Base-by-base conservation (phyloP, 2,888 invertebrate genomes). In the Junonia oenone region DNA sequence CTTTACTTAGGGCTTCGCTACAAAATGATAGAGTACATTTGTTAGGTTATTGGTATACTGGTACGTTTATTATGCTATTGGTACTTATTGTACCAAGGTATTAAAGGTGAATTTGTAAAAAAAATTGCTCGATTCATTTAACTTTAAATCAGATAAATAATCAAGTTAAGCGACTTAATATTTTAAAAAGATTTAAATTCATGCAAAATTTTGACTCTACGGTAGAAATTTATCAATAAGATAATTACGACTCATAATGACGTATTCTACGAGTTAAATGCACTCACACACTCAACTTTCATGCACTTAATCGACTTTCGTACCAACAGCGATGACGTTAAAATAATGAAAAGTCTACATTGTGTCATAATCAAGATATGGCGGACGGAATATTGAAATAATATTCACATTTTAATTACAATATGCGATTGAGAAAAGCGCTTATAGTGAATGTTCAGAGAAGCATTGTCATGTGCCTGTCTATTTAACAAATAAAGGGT, bases 1-100 rank as follows among this genome's bases (percentile, higher is more conserved):
- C 93, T 56, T 93, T 92, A 64, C 94, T 94, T 57, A 95, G 76
- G 37, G 94, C 93, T 79, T 95, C 95, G 70, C 94, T 94, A 73
- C 61, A 83, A 85, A 67, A 33, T 55, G 62, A 35, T 13, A 35
- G 6, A 35, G 6, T 13, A 13, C 8, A 11, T 19, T 6, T 38
- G 8, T n/a, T n/a, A n/a, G n/a, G n/a, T n/a, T n/a, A n/a, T n/a
- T n/a, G n/a, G n/a, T n/a, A n/a, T n/a, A n/a, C n/a, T n/a, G n/a
- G n/a, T n/a, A n/a, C n/a, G n/a, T n/a, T n/a, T n/a, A n/a, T n/a
- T n/a, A n/a, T n/a, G n/a, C n/a, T n/a, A n/a, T n/a, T n/a, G n/a
- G n/a, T n/a, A n/a, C n/a, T n/a, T n/a, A n/a, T n/a, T n/a, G n/a
- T n/a, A n/a, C n/a, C n/a, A n/a, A n/a, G n/a, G n/a, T n/a, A n/a